phyloP scores from a whole-genome alignment of 2,797 vertebrate genomes.

The Eutrigla gurnardus region DNA sequence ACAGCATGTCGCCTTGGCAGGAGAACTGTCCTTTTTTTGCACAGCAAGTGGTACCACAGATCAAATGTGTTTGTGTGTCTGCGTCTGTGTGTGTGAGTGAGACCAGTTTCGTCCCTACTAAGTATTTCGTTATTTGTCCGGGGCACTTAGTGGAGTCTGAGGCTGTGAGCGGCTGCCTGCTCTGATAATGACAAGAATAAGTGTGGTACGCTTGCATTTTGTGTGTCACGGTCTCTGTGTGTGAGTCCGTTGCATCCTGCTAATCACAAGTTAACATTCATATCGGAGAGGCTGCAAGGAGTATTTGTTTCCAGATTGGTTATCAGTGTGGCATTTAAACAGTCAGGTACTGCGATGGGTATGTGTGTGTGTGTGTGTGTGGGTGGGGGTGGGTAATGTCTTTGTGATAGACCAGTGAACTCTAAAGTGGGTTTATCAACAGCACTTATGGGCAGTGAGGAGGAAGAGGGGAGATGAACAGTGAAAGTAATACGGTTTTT shows the following conservation, averaged over 20 bases:
- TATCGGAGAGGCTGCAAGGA: constrained; percentile 21
- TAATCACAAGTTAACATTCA: constrained; percentile 25
- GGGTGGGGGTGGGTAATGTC: constrained; percentile 41
- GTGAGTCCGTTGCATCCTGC: neutral
- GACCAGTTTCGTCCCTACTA: constrained; percentile 29
- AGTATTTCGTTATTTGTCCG: constrained; percentile 54
- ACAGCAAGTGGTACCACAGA: constrained; percentile 71
- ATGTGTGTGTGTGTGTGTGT: no score
- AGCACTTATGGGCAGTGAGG: constrained; percentile 34
- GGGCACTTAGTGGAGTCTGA: constrained; percentile 44
- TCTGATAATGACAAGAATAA: constrained; percentile 43
- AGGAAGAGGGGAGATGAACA: constrained; percentile 40
- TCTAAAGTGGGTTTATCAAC: constrained; percentile 67
- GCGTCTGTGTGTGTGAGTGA: constrained; percentile 27
- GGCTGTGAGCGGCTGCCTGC: constrained; percentile 30
- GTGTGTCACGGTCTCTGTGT: neutral
- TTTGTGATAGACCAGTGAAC: constrained; percentile 43
- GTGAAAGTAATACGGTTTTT: constrained; percentile 67
- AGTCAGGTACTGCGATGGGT: constrained; percentile 6
- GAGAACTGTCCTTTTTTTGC: constrained; percentile 74
- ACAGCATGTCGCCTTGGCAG: constrained; percentile 80
- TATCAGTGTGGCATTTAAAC: constrained; percentile 41
- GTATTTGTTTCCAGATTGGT: constrained; percentile 24
- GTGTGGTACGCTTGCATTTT: constrained; percentile 3
- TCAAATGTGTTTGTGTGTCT: constrained; percentile 68